Evolutionary conservation across 2,797 vertebrate species (phyloP).

Genomic region (Cyclopterus lumpus): DNA sequence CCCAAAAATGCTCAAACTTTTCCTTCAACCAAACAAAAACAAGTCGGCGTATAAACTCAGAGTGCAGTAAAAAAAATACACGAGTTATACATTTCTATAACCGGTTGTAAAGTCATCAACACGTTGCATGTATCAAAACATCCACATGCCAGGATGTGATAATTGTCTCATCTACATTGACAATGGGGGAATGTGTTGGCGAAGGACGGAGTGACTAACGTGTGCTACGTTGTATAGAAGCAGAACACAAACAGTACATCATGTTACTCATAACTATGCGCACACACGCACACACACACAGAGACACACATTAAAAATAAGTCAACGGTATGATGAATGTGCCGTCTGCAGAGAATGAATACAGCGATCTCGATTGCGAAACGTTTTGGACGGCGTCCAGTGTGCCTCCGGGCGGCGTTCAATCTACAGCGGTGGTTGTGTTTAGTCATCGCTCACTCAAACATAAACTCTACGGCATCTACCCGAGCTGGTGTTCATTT

Average conservation of each 20-base stretch:
- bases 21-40: slow-evolving; percentile 8
- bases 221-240: slow-evolving; percentile 24
- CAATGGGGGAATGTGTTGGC: slow-evolving; percentile 46
- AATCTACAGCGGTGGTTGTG: slow-evolving; percentile 26
- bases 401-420: slow-evolving; percentile 15
- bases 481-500: neutral
- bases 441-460: slow-evolving; percentile 52
- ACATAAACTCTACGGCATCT: slow-evolving; percentile 3
- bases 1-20: neutral
- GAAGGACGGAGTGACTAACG: slow-evolving; percentile 33
- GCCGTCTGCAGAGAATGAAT: slow-evolving; percentile 33
- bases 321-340: slow-evolving; percentile 26
- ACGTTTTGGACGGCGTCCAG: slow-evolving; percentile 49
- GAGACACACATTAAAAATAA: neutral
- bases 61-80: too few relatives aligned
- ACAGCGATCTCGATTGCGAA: slow-evolving; percentile 51
- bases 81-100: too few relatives aligned
- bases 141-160: slow-evolving; percentile 2
- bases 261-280: slow-evolving; percentile 25
- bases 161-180: slow-evolving; percentile 15
- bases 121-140: neutral
- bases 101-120: neutral
- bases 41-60: neutral
- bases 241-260: slow-evolving; percentile 15
- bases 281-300: neutral